Conservation (phyloP, 1,140 invertebrate species). For the Thaumetopoea pityocampa region DNA sequence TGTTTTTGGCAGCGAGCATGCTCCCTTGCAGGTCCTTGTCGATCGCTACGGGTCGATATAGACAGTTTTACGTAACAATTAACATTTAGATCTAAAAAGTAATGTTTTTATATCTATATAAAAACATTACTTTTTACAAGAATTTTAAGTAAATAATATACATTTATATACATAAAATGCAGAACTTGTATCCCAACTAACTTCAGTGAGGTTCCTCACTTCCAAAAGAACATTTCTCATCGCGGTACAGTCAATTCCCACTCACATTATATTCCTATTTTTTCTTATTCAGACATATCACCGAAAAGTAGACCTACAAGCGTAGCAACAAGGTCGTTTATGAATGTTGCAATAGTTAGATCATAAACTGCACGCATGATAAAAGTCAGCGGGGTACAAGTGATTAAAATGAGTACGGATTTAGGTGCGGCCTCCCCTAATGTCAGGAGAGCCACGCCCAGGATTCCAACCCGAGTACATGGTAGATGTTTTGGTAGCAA, state of each 20-base stretch:
- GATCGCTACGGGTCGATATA: too few relatives aligned
- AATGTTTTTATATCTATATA: too few relatives aligned
- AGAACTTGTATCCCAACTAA: not conserved
- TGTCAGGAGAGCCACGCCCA: slow-evolving; percentile 31
- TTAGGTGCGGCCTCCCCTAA: slow-evolving; percentile 41
- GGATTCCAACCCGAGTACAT: slow-evolving; percentile 25
- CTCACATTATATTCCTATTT: slow-evolving; percentile 23
- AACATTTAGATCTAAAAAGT: too few relatives aligned
- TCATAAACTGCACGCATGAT: slow-evolving; percentile 37
- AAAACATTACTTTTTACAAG: too few relatives aligned
- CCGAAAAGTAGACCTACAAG: slow-evolving; percentile 9
- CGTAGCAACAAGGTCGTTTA: slow-evolving; percentile 9
- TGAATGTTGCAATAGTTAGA: slow-evolving; percentile 6
- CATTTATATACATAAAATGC: not conserved
- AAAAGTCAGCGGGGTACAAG: slow-evolving; percentile 36
- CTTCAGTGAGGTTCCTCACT: slow-evolving; percentile 8
- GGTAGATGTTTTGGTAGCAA: slow-evolving; percentile 33
- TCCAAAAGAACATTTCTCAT: slow-evolving; percentile 18
- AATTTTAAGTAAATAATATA: too few relatives aligned
- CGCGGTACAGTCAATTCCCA: slow-evolving; percentile 19
- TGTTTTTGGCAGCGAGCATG: too few relatives aligned
- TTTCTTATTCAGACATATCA: slow-evolving; percentile 11
- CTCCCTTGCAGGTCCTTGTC: too few relatives aligned
- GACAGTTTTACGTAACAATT: too few relatives aligned
- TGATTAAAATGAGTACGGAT: slow-evolving; percentile 60